Conservation (phyloP, 1,140 invertebrate species). For the Mycetomoellerius zeteki region DNA sequence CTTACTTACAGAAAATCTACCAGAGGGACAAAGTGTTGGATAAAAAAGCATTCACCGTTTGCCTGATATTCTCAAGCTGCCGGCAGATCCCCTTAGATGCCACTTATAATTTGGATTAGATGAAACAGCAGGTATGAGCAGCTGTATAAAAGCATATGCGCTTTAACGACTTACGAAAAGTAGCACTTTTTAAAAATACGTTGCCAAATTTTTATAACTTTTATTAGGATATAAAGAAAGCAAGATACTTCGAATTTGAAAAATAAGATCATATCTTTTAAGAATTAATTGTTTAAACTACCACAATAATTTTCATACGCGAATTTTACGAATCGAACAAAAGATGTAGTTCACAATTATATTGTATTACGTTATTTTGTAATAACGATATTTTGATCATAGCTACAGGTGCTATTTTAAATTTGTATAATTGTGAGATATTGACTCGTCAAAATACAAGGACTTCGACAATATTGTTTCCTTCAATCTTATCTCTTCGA, state of each 20-base stretch:
- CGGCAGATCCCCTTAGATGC: slow-evolving; percentile 67
- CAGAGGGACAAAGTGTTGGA: slow-evolving; percentile 4
- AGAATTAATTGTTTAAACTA: not conserved
- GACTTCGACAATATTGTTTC: not conserved
- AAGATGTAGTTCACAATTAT: not conserved
- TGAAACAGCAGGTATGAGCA: slow-evolving; percentile 33
- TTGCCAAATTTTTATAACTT: not conserved
- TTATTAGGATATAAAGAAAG: not conserved
- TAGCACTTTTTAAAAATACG: not conserved
- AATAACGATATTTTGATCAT: not conserved
- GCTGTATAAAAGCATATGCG: slow-evolving; percentile 8
- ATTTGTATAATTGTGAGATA: not conserved
- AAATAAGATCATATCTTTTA: not conserved
- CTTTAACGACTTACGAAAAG: not conserved
- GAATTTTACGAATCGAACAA: not conserved
- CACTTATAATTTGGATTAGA: slow-evolving; percentile 44
- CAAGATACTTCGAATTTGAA: not conserved
- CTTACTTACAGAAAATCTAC: not conserved
- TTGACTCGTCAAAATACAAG: not conserved
- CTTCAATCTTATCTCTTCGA: not conserved
- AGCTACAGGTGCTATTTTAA: not conserved
- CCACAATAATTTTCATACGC: not conserved
- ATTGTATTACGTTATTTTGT: not conserved
- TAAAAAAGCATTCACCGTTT: slow-evolving; percentile 71
- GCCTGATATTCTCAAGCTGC: slow-evolving; percentile 64